These are phyloP conservation scores for Cryptotermes secundus DNA, from an alignment of 1,140 invertebrate species.

Conservation along the genomic window DNA sequence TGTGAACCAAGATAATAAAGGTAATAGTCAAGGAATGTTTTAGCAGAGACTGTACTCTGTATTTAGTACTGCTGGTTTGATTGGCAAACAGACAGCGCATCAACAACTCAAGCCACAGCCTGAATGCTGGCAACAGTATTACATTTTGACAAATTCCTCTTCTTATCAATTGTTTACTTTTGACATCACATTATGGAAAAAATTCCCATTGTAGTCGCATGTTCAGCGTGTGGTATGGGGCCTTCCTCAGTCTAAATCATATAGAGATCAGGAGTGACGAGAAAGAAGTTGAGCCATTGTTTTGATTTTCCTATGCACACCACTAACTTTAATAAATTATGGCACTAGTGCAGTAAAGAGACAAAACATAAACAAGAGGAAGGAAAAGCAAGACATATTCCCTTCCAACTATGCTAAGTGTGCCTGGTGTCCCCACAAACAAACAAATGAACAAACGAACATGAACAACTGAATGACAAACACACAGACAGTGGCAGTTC, in stretches of 20 bases:
- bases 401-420: not conserved
- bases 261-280: not conserved
- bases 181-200: too few species aligned
- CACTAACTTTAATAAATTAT: not conserved
- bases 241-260: not conserved
- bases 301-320: not conserved
- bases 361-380: not conserved
- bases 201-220: too few species aligned
- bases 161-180: too few species aligned
- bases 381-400: not conserved
- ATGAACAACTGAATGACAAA: not conserved
- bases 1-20: not conserved
- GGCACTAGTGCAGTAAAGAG: not conserved
- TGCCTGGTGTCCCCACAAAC: not conserved
- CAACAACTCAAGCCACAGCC: too few species aligned
- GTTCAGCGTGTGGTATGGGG: not conserved
- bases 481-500: constrained; percentile 1
- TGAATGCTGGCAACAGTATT: too few species aligned
- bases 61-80: too few species aligned
- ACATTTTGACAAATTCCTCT: too few species aligned
- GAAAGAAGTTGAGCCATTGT: not conserved
- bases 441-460: not conserved
- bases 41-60: not conserved
- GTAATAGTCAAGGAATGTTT: not conserved
- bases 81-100: too few species aligned